These are phyloP conservation scores for Apis laboriosa DNA, from an alignment of 1,140 invertebrate species.

Conservation along the genomic window DNA sequence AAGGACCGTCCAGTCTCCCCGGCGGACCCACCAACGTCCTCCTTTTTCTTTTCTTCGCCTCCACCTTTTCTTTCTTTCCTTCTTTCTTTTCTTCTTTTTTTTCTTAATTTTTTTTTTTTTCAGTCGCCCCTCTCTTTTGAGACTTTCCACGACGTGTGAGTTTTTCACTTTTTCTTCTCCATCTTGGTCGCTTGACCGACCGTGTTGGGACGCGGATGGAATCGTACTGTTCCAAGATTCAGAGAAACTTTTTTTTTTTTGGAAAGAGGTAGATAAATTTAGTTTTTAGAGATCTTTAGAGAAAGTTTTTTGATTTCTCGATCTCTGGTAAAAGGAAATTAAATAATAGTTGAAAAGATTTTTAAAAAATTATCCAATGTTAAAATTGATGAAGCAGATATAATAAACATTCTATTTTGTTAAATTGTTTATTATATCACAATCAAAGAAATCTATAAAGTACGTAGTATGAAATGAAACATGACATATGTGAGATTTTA, in stretches of 20 bases:
- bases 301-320: no score
- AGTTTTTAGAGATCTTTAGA: no score
- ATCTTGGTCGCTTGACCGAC: conserved; percentile 29
- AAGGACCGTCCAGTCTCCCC: conserved; percentile 39
- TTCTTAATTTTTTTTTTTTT: conserved; percentile 14
- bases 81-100: not conserved
- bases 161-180: conserved; percentile 19
- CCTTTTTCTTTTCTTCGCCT: not conserved
- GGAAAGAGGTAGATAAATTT: no score
- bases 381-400: no score
- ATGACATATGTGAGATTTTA: no score
- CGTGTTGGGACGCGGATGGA: conserved; percentile 32
- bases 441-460: no score
- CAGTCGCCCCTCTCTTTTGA: not conserved
- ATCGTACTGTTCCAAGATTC: conserved; percentile 53
- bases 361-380: no score
- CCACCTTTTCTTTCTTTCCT: not conserved
- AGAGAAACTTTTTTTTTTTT: conserved; percentile 50
- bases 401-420: no score
- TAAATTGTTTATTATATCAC: no score
- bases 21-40: not conserved
- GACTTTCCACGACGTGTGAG: conserved; percentile 6
- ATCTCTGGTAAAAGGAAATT: no score
- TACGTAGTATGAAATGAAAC: no score
- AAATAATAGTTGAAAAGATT: no score